Conservation (phyloP, 2,113 vertebrate genomes). For the Engraulis encrasicolus region DNA sequence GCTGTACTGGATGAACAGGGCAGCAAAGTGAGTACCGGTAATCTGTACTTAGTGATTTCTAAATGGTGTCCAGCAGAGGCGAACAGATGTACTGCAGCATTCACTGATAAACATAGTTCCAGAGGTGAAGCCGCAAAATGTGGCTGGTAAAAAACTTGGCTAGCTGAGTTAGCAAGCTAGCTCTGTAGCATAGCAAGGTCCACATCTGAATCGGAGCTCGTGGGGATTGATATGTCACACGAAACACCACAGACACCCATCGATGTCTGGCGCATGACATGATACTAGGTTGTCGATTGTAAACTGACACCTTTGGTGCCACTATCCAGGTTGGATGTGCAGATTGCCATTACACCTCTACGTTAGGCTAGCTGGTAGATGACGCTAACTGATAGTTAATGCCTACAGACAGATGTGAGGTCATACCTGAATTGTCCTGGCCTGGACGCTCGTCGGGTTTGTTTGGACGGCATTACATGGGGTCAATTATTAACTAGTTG, state of each 20-base stretch:
- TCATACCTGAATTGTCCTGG: neutral
- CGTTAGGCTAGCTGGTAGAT: neutral
- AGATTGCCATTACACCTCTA: neutral
- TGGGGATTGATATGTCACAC: neutral
- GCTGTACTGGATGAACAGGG: constrained; percentile 5
- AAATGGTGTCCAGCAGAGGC: neutral
- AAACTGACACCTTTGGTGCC: neutral
- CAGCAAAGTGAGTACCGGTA: constrained; percentile 49
- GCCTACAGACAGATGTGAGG: neutral
- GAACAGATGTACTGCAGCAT: neutral
- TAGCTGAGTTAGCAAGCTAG: constrained; percentile 55
- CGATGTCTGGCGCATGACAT: neutral
- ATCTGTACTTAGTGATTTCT: neutral
- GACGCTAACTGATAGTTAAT: neutral
- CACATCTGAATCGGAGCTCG: neutral
- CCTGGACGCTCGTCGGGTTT: neutral
- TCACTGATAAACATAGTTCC: neutral
- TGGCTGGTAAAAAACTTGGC: constrained; percentile 28
- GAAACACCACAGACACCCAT: neutral
- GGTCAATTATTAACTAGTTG: neutral
- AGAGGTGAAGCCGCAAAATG: neutral
- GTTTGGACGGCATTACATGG: neutral
- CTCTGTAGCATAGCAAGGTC: constrained; percentile 6
- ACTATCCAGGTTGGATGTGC: neutral
- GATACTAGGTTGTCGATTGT: neutral